A percentile compares a stretch with the other conserved stretches of the same genome.
Conservation (phyloP, 2,888 invertebrate species). For the Chromoteleia sp. region DNA sequence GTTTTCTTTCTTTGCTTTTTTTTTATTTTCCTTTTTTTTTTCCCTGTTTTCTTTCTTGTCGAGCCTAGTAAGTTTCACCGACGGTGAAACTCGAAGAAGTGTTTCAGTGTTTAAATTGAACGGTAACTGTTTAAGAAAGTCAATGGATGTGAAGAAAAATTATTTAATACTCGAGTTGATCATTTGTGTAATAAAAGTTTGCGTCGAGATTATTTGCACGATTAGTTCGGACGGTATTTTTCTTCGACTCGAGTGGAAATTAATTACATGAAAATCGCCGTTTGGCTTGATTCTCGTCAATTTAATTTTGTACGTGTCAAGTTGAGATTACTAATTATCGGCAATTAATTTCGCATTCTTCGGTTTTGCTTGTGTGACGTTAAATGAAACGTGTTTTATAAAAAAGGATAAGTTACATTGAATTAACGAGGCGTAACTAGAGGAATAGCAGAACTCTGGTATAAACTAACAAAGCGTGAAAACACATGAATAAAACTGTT, state of each 20-base stretch:
- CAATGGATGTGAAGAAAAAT: conserved; percentile 3
- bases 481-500: conserved; percentile 17
- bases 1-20: conserved; percentile 8
- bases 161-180: neutral
- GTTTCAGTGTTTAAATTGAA: conserved; percentile 6
- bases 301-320: conserved; percentile 20
- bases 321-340: conserved; percentile 10
- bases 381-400: conserved; percentile 3
- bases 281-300: conserved; percentile 11
- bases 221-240: neutral
- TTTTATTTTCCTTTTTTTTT: neutral
- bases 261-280: conserved; percentile 20
- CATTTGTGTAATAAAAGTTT: conserved; percentile 4
- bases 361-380: conserved; percentile 10
- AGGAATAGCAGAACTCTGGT: conserved; percentile 16
- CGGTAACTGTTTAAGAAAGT: conserved; percentile 23
- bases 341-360: conserved; percentile 30
- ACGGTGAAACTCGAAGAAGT: conserved; percentile 30
- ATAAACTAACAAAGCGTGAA: conserved; percentile 37
- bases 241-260: neutral
- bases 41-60: neutral
- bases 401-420: conserved; percentile 22
- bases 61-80: conserved; percentile 4
- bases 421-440: conserved; percentile 45
- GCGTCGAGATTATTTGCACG: neutral